Evolutionary conservation across 2,797 vertebrate genomes (phyloP), one percentile per base, ranked within the genome.

Genomic region (Lithobates pipiens): DNA sequence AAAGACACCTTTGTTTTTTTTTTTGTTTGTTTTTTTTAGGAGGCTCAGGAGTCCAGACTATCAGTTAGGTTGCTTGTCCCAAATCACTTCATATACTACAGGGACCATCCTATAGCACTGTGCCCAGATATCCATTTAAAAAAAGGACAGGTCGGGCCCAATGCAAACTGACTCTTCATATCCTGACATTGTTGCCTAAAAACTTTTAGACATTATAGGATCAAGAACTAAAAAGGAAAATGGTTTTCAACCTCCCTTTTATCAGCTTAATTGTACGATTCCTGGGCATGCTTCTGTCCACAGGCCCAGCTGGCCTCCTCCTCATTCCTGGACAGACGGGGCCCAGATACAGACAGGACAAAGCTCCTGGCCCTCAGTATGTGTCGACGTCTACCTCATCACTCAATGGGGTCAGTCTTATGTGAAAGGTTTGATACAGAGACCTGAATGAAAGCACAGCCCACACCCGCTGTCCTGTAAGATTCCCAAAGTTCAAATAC

Each of bases 401-500:
- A 89, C 91, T 88, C 91, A 88, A 91, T 90, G 84, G 91, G 93
- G 92, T 92, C 93, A 90, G 88, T 90, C 92, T 89, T 84, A 65
- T 91, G 91, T 89, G 88, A 94, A 92, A 91, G 92, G 92, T 87
- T 90, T 90, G 90, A 74, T 93, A 94, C 93, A 93, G 93, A 94
- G 95, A 94, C 94, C 80, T 91, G 88, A 89, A 91, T 94, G 93
- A 90, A 93, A 94, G 92, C 93, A 93, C 93, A 90, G 92, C 92
- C 93, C 85, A 87, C 85, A 83, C 61, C 85, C 85, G 69, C 76
- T 87, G 85, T 87, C 85, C 85, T 87, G 81, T 79, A 83, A 83
- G 69, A 78, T 87, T 87, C 81, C 85, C 61, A 61, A 61, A 83
- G 74, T 54, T 83, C 70, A 69, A 32, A 69, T 75, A 32, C 61